These are phyloP conservation scores for Megalonaias nervosa DNA, from an alignment of 1,140 invertebrate genomes.

Conservation along the genomic window DNA sequence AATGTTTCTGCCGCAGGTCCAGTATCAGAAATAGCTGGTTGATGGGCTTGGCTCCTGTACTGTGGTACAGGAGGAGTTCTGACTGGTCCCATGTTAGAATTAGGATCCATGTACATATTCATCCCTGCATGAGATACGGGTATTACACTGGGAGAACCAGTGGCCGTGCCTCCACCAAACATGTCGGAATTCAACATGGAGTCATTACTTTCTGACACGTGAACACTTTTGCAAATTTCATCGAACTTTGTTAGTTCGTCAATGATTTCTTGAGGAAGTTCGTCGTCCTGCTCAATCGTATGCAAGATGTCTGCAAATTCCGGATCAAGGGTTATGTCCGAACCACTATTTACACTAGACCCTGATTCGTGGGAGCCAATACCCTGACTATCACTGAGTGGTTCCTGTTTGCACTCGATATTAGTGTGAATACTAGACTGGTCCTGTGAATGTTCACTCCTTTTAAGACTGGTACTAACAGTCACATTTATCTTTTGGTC, in stretches of 20 bases:
- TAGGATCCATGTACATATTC: conserved; percentile 42
- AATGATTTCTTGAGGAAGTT: conserved; percentile 85
- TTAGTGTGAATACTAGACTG: conserved; percentile 58
- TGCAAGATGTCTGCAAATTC: conserved; percentile 76
- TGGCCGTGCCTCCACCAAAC: conserved; percentile 49
- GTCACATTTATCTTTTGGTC: conserved; percentile 92
- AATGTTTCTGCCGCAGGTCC: conserved; percentile 93
- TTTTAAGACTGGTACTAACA: conserved; percentile 91
- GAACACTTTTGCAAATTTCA: conserved; percentile 55
- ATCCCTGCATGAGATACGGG: conserved; percentile 17
- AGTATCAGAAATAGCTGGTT: conserved; percentile 39
- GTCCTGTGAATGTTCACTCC: conserved; percentile 81
- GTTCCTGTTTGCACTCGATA: conserved; percentile 89
- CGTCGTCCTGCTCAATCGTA: conserved; percentile 86
- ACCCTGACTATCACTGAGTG: conserved; percentile 74
- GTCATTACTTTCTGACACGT: conserved; percentile 52
- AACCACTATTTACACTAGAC: conserved; percentile 81
- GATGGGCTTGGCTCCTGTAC: conserved; percentile 29
- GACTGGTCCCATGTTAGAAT: conserved; percentile 22
- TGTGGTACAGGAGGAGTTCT: conserved; percentile 42
- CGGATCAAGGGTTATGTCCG: conserved; percentile 80
- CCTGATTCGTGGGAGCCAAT: conserved; percentile 73
- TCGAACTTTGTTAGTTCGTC: conserved; percentile 82
- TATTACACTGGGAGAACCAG: conserved; percentile 28
- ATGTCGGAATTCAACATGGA: conserved; percentile 48